Conservation (phyloP, 2,888 invertebrate genomes). For the Dicyrtomina minuta region DNA sequence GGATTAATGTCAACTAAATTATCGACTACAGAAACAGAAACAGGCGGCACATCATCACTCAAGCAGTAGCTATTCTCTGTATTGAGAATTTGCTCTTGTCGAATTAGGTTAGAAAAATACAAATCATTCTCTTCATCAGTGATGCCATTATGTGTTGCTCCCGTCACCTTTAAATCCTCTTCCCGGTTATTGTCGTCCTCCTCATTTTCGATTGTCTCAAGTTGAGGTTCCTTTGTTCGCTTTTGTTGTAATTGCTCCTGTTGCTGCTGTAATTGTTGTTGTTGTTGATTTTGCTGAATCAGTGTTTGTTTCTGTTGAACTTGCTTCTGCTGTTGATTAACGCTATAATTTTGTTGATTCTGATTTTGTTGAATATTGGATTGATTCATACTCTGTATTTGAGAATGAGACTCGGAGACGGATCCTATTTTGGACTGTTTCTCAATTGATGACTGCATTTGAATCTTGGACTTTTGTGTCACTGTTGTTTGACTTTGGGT, state of each 20-base stretch:
- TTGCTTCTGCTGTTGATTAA: slow-evolving; percentile 18
- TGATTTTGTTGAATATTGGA: slow-evolving; percentile 17
- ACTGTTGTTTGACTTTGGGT: slow-evolving; percentile 6
- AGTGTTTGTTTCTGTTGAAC: not conserved
- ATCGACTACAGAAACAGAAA: slow-evolving; percentile 8
- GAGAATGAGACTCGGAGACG: not conserved
- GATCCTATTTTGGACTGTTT: slow-evolving; percentile 10
- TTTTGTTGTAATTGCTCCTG: not conserved
- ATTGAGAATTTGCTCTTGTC: slow-evolving; percentile 27
- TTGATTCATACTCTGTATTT: not conserved
- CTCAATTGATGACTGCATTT: slow-evolving; percentile 9
- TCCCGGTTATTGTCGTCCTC: not conserved
- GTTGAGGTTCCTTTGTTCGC: not conserved
- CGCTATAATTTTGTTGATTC: not conserved
- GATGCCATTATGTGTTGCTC: not conserved
- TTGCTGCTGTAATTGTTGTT: slow-evolving; percentile 6
- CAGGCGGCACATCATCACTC: slow-evolving; percentile 19
- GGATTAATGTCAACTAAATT: slow-evolving; percentile 9
- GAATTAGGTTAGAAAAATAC: slow-evolving; percentile 35
- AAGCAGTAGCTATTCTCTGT: slow-evolving; percentile 15
- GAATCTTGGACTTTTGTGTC: slow-evolving; percentile 5
- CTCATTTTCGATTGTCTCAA: slow-evolving; percentile 7
- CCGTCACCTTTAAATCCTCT: slow-evolving; percentile 32
- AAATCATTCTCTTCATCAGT: slow-evolving; percentile 23
- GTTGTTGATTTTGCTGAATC: not conserved